phyloP scores from a whole-genome alignment of 2,113 vertebrate genomes.

The Columba livia region DNA sequence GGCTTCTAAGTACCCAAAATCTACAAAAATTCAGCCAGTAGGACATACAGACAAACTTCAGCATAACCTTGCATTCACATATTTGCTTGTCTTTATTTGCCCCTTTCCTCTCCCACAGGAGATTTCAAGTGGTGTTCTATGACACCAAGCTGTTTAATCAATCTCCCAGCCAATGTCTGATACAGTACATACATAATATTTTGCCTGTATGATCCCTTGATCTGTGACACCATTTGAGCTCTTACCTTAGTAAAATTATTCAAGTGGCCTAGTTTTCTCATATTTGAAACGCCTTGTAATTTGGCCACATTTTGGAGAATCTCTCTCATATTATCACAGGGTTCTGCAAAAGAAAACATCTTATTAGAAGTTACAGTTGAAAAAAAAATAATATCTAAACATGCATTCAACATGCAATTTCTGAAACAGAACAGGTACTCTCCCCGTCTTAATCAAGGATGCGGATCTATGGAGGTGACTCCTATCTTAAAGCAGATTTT shows the following conservation, averaged over 20 bases:
- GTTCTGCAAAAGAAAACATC: constrained; percentile 80
- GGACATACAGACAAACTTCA: not conserved
- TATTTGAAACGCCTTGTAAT: constrained; percentile 96
- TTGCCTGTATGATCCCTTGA: not conserved
- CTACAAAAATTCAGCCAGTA: not conserved
- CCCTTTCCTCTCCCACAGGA: not conserved
- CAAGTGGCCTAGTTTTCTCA: constrained; percentile 97
- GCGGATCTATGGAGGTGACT: not conserved
- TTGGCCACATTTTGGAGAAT: constrained; percentile 99
- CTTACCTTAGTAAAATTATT: constrained; percentile 99
- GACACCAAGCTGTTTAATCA: not conserved
- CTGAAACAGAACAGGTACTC: not conserved
- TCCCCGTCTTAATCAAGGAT: not conserved
- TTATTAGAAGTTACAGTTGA: not conserved
- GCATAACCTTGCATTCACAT: not conserved
- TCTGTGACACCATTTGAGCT: not conserved
- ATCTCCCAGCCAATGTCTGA: not conserved
- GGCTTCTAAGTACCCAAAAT: not conserved
- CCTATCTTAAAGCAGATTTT: not conserved
- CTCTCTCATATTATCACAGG: constrained; percentile 94
- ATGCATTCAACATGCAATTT: not conserved
- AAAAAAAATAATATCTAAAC: not conserved
- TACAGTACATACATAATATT: not conserved
- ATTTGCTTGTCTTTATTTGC: not conserved
- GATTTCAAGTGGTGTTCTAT: not conserved